Percentiles rank a stretch among this genome's conserved stretches.
Conservation (phyloP, 2,797 vertebrate genomes). For the Leptoclinus maculatus region DNA sequence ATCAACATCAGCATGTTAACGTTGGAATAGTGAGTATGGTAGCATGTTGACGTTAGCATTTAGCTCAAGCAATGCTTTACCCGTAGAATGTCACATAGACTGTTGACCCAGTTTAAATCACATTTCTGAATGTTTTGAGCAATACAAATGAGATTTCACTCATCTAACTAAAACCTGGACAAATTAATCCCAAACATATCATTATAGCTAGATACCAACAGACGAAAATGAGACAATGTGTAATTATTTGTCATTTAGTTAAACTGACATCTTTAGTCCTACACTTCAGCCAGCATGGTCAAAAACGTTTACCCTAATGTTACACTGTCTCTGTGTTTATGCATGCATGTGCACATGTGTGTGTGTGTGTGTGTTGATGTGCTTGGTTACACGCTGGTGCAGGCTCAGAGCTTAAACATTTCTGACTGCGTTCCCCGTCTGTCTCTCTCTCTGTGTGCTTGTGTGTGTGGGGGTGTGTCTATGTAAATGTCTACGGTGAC, state of each 20-base stretch:
- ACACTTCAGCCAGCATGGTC: conserved; percentile 83
- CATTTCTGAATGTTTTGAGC: background rate
- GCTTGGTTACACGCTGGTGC: conserved; percentile 52
- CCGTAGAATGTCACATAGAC: background rate
- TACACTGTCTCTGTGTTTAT: conserved; percentile 62
- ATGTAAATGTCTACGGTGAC: conserved; percentile 37
- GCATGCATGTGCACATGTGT: conserved; percentile 66
- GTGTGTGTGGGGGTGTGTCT: conserved; percentile 18
- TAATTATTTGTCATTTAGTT: background rate
- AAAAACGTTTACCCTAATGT: conserved; percentile 40
- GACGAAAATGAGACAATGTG: background rate
- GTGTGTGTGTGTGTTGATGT: conserved; percentile 43
- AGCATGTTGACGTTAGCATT: background rate
- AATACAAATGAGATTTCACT: background rate
- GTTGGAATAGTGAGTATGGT: background rate
- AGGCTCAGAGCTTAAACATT: conserved; percentile 69
- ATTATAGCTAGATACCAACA: background rate
- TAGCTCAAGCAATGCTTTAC: background rate
- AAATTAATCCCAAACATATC: background rate
- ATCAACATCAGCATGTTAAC: background rate
- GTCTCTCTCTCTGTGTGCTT: conserved; percentile 44
- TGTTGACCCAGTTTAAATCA: background rate
- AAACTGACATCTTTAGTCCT: conserved; percentile 40
- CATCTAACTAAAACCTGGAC: background rate
- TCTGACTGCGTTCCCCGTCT: conserved; percentile 71